Conservation (phyloP, 2,888 invertebrate genomes). For the Tribolium freemani region DNA sequence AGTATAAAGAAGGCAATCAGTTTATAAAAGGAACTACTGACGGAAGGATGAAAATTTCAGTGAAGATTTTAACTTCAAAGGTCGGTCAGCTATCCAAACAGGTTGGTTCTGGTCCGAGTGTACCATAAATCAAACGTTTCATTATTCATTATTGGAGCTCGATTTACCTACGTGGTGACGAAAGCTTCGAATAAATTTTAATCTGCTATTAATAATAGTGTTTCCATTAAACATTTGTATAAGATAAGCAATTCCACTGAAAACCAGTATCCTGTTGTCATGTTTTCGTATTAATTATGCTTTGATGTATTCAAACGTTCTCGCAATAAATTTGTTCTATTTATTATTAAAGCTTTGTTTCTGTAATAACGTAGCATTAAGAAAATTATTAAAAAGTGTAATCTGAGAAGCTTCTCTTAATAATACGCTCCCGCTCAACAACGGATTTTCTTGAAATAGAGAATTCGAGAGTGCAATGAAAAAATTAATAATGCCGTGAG, state of each 20-base stretch:
- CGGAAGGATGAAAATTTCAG: conserved; percentile 16
- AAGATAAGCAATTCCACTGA: background rate
- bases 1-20: conserved; percentile 40
- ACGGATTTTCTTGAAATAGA: background rate
- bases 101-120: background rate
- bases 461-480: background rate
- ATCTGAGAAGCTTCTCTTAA: background rate
- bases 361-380: background rate
- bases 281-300: background rate
- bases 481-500: background rate
- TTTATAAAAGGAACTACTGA: conserved; percentile 30
- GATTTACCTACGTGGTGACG: background rate
- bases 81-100: conserved; percentile 8
- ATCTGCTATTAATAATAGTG: too few species aligned
- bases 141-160: background rate
- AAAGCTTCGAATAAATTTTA: background rate
- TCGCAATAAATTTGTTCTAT: background rate
- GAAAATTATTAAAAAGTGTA: background rate
- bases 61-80: conserved; percentile 10
- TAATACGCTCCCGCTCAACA: background rate
- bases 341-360: background rate
- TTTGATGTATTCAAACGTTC: background rate
- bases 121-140: conserved; percentile 16
- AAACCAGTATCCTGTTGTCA: too few species aligned
- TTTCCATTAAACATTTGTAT: too few species aligned